Base-by-base conservation (phyloP, 2,888 invertebrate species). In the Beris chalybata region DNA sequence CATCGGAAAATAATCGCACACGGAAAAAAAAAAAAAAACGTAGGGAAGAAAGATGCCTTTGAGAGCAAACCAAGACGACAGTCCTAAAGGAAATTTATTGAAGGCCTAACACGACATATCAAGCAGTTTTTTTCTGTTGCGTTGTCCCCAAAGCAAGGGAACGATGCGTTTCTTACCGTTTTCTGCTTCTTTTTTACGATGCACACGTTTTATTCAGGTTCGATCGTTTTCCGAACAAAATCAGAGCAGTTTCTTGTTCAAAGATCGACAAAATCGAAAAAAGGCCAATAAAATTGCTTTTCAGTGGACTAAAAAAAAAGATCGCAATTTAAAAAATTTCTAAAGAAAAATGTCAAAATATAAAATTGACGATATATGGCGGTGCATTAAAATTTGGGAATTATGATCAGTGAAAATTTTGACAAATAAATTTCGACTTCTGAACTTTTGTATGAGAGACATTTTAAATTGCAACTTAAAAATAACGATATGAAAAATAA, bases 71-170 rank as follows among this genome's bases (percentile, higher is more conserved):
- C 52, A 52, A 50, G 47, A 52, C 61, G 61, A 61, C 61, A 45
- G 50, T 66, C 66, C 55, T 69, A 52, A 69, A 66, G 67, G 67
- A 67, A 69, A 69, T 67, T 69, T 69, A 67, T 67, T 69, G 66
- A 69, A 64, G 69, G 69, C 67, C 69, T 67, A 69, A 69, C 69
- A 66, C 69, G 69, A 69, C 69, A 69, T 69, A 69, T 69, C 67
- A 69, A 69, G 64, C 56, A 67, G 67, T 69, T 69, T 69, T 67
- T 69, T 32, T 63, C 59, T 45, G 56, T 50, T 61, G 32, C 38
- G 50, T 48, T 31, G 30, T 43, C 43, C 43, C 5, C 5, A 43
- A 13, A 13, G 5, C 13, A n/a, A 7, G 47, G n/a, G 48, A 43
- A 48, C 45, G 47, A n/a, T 56, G 22, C 13, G 56, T 56, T 56